These are phyloP conservation scores for Ophioninae sp. DNA, from an alignment of 2,888 invertebrate species.

Conservation along the genomic window DNA sequence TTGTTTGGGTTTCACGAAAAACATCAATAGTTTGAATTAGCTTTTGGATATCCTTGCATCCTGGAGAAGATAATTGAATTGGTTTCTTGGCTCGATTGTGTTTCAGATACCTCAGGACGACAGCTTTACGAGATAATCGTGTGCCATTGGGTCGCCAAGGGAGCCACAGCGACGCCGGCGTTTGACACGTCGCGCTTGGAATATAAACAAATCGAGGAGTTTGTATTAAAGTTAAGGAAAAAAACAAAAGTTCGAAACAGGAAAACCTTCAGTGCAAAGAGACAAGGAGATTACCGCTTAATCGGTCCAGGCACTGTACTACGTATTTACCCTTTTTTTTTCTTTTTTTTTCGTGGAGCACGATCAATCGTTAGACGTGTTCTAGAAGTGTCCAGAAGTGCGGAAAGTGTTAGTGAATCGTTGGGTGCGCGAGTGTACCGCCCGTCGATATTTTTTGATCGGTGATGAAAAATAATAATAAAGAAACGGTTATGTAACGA, in stretches of 20 bases:
- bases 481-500: conserved; percentile 15
- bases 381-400: no score
- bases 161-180: conserved; percentile 63
- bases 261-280: conserved; percentile 62
- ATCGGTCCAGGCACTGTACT: conserved; percentile 30
- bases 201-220: conserved; percentile 44
- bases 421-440: background rate
- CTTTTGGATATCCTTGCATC: background rate
- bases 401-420: no score
- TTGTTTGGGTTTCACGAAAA: no score
- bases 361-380: background rate
- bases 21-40: no score
- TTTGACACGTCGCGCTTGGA: conserved; percentile 63
- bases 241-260: conserved; percentile 44
- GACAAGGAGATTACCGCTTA: conserved; percentile 51
- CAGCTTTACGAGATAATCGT: conserved; percentile 47
- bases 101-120: conserved; percentile 73
- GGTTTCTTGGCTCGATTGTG: conserved; percentile 38
- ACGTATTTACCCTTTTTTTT: conserved; percentile 49
- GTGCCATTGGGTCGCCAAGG: conserved; percentile 61
- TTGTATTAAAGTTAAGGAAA: conserved; percentile 32
- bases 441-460: background rate
- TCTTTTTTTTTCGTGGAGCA: conserved; percentile 53
- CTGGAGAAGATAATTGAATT: background rate
- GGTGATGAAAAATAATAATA: conserved; percentile 5